Evolutionary conservation across 2,888 invertebrate species (phyloP), one percentile per base, ranked within the genome.

Genomic region (Andrena flavipes): DNA sequence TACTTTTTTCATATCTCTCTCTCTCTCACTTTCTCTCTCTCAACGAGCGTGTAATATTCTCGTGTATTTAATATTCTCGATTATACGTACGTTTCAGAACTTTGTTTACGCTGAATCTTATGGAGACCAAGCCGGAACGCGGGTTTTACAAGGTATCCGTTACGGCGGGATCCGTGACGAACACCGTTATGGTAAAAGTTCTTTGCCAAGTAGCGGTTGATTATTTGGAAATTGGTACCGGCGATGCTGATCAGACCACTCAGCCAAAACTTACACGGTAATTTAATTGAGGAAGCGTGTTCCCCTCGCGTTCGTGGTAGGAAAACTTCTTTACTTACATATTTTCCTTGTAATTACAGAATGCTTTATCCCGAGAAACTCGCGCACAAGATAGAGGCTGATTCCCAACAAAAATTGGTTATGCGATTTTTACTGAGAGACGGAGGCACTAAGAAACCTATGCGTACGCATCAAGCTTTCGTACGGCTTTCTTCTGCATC

Each of bases 161-260:
- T 16, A 97, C 96, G 80, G 97, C 97, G 2, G 96, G 96, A 64
- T 94, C 94, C 70, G 95, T 96, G 30, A 95, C 95, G 26, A 96
- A 95, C 86, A 93, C 94, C 1, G 92, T 95, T 6, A 94, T 94
- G 26, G 94, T 96, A 0, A 97, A 97, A 78, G 97, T 98, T 23
- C 94, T 98, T 74, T 97, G 97, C 0, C 96, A 97, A 87, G 96
- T 98, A 0, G 95, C 95, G 82, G 95, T 99, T 0, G 96, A 97
- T 88, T 96, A 95, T 74, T 95, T 98, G 65, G 98, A 99, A 93
- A 95, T 99, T 65, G 98, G 98, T 4, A 96, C 99, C 26, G 97
- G 97, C 2, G 99, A 99, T 93, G 96, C 97, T 5, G 99, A 99
- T 94, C 98, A 98, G 83, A 97, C 97, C 2, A 97, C 97, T 30